Evolutionary conservation across 2,888 invertebrate genomes (phyloP), one percentile per base, ranked within the genome.

Genomic region (Drosophila fungiperda): DNA sequence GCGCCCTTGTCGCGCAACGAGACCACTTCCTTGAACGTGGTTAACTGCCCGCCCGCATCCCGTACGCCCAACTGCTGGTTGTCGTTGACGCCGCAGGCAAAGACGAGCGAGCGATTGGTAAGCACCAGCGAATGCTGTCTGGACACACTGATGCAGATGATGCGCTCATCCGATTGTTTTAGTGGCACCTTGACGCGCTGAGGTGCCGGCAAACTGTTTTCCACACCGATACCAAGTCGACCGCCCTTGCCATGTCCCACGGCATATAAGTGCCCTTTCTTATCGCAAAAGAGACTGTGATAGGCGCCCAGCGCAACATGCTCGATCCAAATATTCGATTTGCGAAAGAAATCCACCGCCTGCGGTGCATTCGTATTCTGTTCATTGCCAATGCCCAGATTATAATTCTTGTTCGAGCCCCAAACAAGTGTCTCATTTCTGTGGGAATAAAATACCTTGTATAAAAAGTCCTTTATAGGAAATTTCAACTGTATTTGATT

Each of bases 401-500:
- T 97, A 91, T 96, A 97, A 93, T 98, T 98, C 48, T 95, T 95
- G 93, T 98, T 98, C 42, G 95, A 95, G 12, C 98, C 98, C 97
- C 97, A 98, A 1, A 96, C 96, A 80, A 96, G 96, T 0, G 96
- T 95, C 88, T 97, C 96, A 73, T 89, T 92, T 36, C 87, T 87
- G 53, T 3, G 12, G 4, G 58, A 2, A 3, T 32, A 23, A 11
- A 9, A 29, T 15, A 23, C 7, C 15, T 45, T 45, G 1, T 4
- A n/a, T n/a, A 29, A 50, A 17, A 50, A 50, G 29, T 50, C 5
- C 1, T 8, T 15, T 23, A 7, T 23, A 15, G 12, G 3, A 45
- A 12, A 45, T 23, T 15, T 45, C 11, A 6, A 12, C 6, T 6
- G 6, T 42, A 45, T 45, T 17, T 33, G 3, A 20, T 54, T 62